Evolutionary conservation across 1,140 invertebrate species (phyloP), one percentile per base, ranked within the genome.

Genomic region (Caenorhabditis inopinata): DNA sequence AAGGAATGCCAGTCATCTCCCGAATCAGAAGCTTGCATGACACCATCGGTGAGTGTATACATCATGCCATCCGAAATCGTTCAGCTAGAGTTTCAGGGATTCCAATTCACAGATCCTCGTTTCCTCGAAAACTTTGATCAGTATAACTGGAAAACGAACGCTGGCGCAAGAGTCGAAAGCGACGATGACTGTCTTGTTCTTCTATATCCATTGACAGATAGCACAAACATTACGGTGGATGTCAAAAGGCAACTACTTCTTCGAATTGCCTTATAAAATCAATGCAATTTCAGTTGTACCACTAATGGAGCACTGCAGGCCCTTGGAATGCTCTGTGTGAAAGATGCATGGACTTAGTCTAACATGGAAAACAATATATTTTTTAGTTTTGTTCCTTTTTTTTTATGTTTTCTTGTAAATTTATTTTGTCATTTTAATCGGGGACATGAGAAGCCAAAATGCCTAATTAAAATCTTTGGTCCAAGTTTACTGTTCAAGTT

Each of bases 131-230:
- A 21, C 21, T 68, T 68, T 18, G 2, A 68, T 18, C 2, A 68
- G 3, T 68, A 68, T 21, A 21, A 38, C 9, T 68, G 58, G 58
- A n/a, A 7, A 42, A 68, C 58, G 38, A 68, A 68, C 38, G 58
- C 58, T 11, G 32, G 32, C 12, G 58, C 32, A 18, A 38, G 25
- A 38, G 7, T 9, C 1, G 58, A 18, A 38, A 42, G 16, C 21
- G 58, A 68, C 38, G 58, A 38, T 21, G n/a, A 68, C n/a, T 68
- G 58, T 68, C 58, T 68, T 18, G 58, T 42, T 42, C 32, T 68
- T 11, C 29, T 68, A 16, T 68, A 38, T 18, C 58, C 58, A 38
- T 5, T 11, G 5, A 58, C 14, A 32, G 18, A 9, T 6, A 21
- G 7, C 12, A 16, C 3, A 21, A 21, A 9, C 18, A 32, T 2